Percentiles rank a stretch among this genome's conserved stretches.
These are phyloP conservation scores for Hylomyscus alleni DNA, from an alignment of 2,797 vertebrate genomes.

Conservation along the genomic window DNA sequence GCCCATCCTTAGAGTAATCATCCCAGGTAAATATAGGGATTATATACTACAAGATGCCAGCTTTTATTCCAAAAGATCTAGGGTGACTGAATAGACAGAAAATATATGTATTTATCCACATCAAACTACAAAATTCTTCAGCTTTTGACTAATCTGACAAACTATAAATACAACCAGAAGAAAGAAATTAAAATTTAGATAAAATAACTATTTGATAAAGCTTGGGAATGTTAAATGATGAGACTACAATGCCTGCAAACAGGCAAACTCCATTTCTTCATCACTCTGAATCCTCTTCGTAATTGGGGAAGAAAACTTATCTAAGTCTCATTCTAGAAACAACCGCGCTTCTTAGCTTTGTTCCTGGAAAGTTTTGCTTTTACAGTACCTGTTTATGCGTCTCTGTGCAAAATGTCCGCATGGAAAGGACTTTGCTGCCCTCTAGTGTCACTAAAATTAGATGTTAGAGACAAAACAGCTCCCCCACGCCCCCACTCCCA, in stretches of 20 bases:
- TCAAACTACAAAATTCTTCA: background rate
- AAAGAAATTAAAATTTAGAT: conserved; percentile 39
- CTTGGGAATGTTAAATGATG: background rate
- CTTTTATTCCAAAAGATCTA: conserved; percentile 27
- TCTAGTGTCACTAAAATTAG: conserved; percentile 88
- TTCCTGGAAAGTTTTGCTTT: background rate
- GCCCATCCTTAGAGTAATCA: background rate
- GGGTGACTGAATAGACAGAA: background rate
- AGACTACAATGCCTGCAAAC: background rate
- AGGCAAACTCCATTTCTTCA: background rate
- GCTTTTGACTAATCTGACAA: background rate
- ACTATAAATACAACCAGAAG: background rate
- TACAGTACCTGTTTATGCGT: background rate
- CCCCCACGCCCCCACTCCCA: background rate
- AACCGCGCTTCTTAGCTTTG: background rate
- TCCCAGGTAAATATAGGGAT: background rate
- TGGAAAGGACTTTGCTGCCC: conserved; percentile 96
- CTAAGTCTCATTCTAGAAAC: conserved; percentile 51
- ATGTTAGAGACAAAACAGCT: background rate
- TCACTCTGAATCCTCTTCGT: conserved; percentile 34
- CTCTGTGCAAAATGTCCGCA: background rate
- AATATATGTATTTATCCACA: background rate
- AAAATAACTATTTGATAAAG: conserved; percentile 4
- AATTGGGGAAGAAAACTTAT: conserved; percentile 64
- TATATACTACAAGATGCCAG: background rate